phyloP scores from a whole-genome alignment of 1,140 invertebrate genomes.

The Pseudomyrmex flavicornis region DNA sequence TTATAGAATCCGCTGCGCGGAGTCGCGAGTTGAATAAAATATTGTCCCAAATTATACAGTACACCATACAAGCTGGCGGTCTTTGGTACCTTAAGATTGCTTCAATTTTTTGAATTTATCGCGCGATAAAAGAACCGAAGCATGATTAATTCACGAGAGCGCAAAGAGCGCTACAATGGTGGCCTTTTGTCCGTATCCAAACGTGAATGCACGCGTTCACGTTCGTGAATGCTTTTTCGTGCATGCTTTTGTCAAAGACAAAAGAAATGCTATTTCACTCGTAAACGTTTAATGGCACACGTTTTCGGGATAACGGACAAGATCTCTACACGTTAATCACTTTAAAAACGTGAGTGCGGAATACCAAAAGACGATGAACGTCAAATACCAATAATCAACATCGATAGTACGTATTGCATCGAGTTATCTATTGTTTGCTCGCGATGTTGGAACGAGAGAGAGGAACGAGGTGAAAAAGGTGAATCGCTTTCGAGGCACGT shows the following conservation, averaged over 20 bases:
- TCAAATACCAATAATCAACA: slow-evolving; percentile 24
- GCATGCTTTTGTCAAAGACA: not conserved
- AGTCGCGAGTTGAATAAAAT: not conserved
- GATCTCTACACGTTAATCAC: slow-evolving; percentile 2
- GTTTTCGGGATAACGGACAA: not conserved
- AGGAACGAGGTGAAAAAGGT: not conserved
- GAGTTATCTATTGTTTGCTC: slow-evolving; percentile 37
- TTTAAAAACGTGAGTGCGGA: slow-evolving; percentile 8
- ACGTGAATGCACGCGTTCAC: not conserved
- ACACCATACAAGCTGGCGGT: not conserved
- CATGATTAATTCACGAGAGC: slow-evolving; percentile 37
- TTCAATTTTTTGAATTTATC: slow-evolving; percentile 30
- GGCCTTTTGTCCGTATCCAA: slow-evolving; percentile 3
- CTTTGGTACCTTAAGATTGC: not conserved
- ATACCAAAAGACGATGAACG: not conserved
- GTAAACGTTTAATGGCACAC: not conserved
- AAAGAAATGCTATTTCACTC: slow-evolving; percentile 9
- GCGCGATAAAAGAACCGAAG: not conserved
- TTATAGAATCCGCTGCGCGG: not conserved
- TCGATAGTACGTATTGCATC: slow-evolving; percentile 28
- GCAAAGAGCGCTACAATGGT: slow-evolving; percentile 14
- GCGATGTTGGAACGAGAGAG: not conserved
- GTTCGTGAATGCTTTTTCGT: not conserved
- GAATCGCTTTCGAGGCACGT: slow-evolving; percentile 55
- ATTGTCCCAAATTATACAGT: slow-evolving; percentile 18